phyloP scores from a whole-genome alignment of 2,888 invertebrate genomes.

The Anarsia innoxiella region DNA sequence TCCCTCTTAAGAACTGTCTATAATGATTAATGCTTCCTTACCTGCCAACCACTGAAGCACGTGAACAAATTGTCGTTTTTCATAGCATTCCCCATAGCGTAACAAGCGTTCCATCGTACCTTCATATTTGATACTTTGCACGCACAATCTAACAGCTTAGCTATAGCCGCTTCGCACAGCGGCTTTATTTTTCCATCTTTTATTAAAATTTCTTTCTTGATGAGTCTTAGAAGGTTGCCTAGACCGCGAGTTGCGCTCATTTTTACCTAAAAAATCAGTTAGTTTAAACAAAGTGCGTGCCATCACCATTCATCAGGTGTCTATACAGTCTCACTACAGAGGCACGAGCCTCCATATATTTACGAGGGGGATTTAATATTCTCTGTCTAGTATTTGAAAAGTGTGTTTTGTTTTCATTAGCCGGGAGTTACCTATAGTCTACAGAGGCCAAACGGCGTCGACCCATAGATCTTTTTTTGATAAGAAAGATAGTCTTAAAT shows the following conservation, averaged over 20 bases:
- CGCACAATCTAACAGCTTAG: slow-evolving; percentile 81
- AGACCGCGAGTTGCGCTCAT: slow-evolving; percentile 87
- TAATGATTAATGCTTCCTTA: slow-evolving; percentile 19
- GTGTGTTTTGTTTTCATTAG: no score
- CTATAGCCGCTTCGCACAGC: slow-evolving; percentile 76
- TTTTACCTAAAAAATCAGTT: slow-evolving; percentile 70
- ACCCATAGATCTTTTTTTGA: no score
- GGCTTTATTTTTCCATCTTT: slow-evolving; percentile 64
- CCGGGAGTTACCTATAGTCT: no score
- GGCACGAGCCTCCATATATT: no score
- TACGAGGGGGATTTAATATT: no score
- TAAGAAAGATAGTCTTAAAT: no score
- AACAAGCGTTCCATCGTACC: slow-evolving; percentile 94
- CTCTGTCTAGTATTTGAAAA: no score
- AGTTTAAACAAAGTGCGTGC: no score
- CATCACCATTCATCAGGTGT: no score
- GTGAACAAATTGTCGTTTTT: slow-evolving; percentile 74
- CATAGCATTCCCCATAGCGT: slow-evolving; percentile 88
- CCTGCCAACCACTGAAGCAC: slow-evolving; percentile 72
- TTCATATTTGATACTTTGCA: slow-evolving; percentile 85
- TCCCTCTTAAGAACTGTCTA: not conserved
- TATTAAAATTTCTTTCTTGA: slow-evolving; percentile 66
- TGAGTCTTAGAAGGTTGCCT: slow-evolving; percentile 84
- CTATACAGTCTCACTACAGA: no score
- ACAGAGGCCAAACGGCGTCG: no score